Conservation (phyloP, 2,888 invertebrate genomes). For the Ligdia adustata region DNA sequence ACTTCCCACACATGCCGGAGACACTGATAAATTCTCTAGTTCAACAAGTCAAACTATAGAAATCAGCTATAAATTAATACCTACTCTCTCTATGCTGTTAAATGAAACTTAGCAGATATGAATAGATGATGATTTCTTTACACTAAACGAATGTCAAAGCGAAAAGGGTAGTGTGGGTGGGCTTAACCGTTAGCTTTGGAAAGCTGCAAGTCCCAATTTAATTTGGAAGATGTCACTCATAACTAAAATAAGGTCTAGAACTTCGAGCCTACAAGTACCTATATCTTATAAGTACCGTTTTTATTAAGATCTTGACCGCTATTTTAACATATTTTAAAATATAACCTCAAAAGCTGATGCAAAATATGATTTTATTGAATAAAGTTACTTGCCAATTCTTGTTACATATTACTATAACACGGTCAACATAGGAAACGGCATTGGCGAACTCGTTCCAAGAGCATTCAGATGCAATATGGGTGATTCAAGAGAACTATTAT, state of each 20-base stretch:
- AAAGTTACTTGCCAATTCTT: too few relatives aligned
- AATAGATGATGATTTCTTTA: slow-evolving; percentile 24
- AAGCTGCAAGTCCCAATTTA: slow-evolving; percentile 14
- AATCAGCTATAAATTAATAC: slow-evolving; percentile 4
- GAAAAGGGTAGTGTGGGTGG: slow-evolving; percentile 20
- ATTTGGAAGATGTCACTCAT: slow-evolving; percentile 4
- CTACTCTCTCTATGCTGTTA: too few relatives aligned
- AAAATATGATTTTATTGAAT: too few relatives aligned
- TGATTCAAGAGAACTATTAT: too few relatives aligned
- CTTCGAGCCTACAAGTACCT: background rate
- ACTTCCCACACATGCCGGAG: slow-evolving; percentile 14
- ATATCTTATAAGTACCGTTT: too few relatives aligned
- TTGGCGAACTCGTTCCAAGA: slow-evolving; percentile 12
- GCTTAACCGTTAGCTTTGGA: slow-evolving; percentile 11
- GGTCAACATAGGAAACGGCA: slow-evolving; percentile 18
- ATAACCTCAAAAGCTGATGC: too few relatives aligned
- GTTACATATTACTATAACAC: too few relatives aligned
- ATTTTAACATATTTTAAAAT: too few relatives aligned
- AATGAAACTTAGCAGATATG: slow-evolving; percentile 9
- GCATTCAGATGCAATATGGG: too few relatives aligned
- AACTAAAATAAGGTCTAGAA: slow-evolving; percentile 2
- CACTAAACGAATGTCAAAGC: slow-evolving; percentile 10
- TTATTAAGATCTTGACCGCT: background rate
- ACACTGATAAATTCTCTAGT: slow-evolving; percentile 13
- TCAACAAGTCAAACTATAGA: slow-evolving; percentile 7